A percentile compares a stretch with the other conserved stretches of the same genome.
phyloP scores from a whole-genome alignment of 1,140 invertebrate genomes.

The Bombus superbus region DNA sequence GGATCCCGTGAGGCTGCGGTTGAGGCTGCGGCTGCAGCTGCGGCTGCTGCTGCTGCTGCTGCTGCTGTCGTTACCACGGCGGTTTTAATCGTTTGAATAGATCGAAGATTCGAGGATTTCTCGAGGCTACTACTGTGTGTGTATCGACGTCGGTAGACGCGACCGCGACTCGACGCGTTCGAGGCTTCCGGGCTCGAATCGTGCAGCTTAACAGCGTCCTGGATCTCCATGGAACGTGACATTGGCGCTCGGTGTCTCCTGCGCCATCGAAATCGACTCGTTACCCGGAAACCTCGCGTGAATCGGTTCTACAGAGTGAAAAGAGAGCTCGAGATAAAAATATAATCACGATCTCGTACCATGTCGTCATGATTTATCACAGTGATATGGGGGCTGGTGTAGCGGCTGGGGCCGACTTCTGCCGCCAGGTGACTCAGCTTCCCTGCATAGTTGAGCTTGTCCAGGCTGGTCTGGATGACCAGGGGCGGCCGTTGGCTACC shows the following conservation, averaged over 20 bases:
- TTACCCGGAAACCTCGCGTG: conserved; percentile 41
- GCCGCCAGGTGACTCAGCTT: conserved; percentile 76
- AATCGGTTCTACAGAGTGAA: conserved; percentile 1
- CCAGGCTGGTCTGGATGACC: conserved; percentile 90
- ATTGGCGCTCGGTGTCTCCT: conserved; percentile 17
- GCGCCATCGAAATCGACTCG: conserved; percentile 29
- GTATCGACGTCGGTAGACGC: not conserved
- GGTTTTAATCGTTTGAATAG: conserved; percentile 76
- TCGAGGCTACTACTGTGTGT: conserved; percentile 25
- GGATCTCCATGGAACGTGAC: conserved; percentile 23
- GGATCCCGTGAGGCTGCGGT: conserved; percentile 76
- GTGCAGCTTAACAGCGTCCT: not conserved
- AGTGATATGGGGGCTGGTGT: conserved; percentile 92
- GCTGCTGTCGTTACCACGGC: conserved; percentile 63
- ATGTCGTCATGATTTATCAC: conserved; percentile 94
- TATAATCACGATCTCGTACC: conserved; percentile 74
- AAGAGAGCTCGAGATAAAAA: not conserved
- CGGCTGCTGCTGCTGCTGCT: conserved; percentile 63
- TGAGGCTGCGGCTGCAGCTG: conserved; percentile 61
- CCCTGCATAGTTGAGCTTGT: conserved; percentile 83
- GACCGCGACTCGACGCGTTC: not conserved
- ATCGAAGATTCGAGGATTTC: conserved; percentile 80
- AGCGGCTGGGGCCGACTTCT: conserved; percentile 83
- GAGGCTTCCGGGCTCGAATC: conserved; percentile 30
- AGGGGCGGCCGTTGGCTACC: conserved; percentile 85